A percentile compares a stretch with the other conserved stretches of the same genome.
phyloP scores from a whole-genome alignment of 2,797 vertebrate species.

The Scyliorhinus canicula region DNA sequence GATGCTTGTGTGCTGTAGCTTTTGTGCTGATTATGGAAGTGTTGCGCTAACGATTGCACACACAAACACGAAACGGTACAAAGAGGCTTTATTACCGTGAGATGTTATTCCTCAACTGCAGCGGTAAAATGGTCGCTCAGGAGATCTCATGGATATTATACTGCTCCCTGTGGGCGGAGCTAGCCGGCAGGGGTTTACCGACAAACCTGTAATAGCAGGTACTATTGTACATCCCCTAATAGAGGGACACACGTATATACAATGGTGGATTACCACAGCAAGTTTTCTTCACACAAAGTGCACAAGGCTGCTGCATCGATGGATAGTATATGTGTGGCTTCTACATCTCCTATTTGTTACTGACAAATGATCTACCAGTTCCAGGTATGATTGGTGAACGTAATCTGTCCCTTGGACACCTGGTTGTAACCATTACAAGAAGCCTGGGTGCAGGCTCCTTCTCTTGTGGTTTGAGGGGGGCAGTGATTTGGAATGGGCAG shows the following conservation, averaged over 20 bases:
- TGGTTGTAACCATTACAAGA: not conserved
- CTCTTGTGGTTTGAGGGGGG: not conserved
- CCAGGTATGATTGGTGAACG: not conserved
- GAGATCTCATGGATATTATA: no score
- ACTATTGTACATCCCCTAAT: no score
- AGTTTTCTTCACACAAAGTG: not conserved
- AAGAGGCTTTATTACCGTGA: no score
- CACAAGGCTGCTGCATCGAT: not conserved
- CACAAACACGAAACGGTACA: no score
- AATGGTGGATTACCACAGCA: no score
- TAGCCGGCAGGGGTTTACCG: no score
- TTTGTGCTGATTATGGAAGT: not conserved
- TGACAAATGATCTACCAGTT: not conserved
- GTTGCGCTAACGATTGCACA: no score
- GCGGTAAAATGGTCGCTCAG: no score
- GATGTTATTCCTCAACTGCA: no score
- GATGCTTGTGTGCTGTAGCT: not conserved
- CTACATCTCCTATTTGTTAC: not conserved
- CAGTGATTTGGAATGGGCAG: not conserved
- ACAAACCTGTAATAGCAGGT: no score
- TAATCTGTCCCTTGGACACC: not conserved
- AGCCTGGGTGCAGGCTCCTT: not conserved
- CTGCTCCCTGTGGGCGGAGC: no score
- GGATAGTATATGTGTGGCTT: not conserved
- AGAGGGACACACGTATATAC: no score